These are phyloP conservation scores for Syngnathus floridae DNA, from an alignment of 2,113 vertebrate genomes.

Conservation along the genomic window DNA sequence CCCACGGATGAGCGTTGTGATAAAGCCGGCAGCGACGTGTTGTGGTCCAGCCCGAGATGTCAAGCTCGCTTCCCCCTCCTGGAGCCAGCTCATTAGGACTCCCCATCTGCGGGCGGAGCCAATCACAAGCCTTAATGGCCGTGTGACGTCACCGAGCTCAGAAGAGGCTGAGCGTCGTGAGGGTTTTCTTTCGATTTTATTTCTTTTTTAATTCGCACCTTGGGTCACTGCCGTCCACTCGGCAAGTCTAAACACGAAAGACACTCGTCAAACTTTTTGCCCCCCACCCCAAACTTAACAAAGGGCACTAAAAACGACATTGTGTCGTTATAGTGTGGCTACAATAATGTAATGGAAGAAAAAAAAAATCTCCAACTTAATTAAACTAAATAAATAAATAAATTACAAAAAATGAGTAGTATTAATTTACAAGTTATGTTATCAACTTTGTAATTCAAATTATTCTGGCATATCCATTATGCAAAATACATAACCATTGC, in stretches of 20 bases:
- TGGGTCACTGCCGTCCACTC: slow-evolving; percentile 78
- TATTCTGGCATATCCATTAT: too few species aligned
- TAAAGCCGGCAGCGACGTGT: slow-evolving; percentile 24
- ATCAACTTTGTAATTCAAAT: too few species aligned
- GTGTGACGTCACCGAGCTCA: slow-evolving; percentile 79
- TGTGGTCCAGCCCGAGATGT: slow-evolving; percentile 46
- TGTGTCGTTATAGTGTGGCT: too few species aligned
- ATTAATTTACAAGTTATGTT: too few species aligned
- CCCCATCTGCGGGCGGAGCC: slow-evolving; percentile 70
- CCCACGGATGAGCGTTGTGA: slow-evolving; percentile 22
- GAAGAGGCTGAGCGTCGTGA: neutral
- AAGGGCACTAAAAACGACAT: too few species aligned
- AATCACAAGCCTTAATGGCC: slow-evolving; percentile 89
- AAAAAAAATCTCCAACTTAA: too few species aligned
- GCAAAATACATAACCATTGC: neutral
- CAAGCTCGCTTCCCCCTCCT: slow-evolving; percentile 38
- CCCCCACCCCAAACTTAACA: too few species aligned
- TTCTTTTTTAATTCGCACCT: slow-evolving; percentile 33
- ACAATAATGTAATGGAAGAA: too few species aligned
- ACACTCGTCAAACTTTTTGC: neutral
- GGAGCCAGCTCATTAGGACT: slow-evolving; percentile 59
- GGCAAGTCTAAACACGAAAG: slow-evolving; percentile 51
- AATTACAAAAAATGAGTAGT: too few species aligned
- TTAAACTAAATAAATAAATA: too few species aligned
- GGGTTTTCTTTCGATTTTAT: slow-evolving; percentile 9